These are phyloP conservation scores for Bathynomus jamesi DNA, from an alignment of 1,140 invertebrate species.

Conservation along the genomic window DNA sequence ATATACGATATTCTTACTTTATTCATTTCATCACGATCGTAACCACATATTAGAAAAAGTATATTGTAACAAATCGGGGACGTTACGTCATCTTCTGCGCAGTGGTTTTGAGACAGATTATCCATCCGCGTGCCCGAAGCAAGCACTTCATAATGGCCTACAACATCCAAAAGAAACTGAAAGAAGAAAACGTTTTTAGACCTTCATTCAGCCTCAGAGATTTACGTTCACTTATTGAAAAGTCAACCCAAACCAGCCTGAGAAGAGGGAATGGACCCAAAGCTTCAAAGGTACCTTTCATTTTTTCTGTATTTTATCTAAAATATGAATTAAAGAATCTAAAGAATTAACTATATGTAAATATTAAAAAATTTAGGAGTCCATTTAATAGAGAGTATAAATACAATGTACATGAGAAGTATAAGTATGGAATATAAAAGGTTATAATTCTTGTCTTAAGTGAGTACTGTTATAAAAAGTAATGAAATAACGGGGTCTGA, in stretches of 20 bases:
- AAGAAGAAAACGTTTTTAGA: constrained; percentile 49
- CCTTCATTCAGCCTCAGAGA: not conserved
- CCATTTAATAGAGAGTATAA: not conserved
- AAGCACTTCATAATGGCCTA: constrained; percentile 56
- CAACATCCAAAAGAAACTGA: constrained; percentile 47
- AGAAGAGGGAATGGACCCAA: not conserved
- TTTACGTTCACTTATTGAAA: not conserved
- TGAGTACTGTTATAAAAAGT: not conserved
- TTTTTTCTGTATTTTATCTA: not conserved
- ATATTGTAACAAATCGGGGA: constrained; percentile 58
- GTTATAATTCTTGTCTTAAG: not conserved
- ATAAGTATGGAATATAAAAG: not conserved
- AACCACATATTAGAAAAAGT: constrained; percentile 57
- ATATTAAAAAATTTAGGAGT: not conserved
- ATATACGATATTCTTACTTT: too few relatives aligned
- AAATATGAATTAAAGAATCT: not conserved
- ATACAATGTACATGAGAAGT: too few relatives aligned
- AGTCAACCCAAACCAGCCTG: not conserved
- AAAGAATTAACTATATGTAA: not conserved
- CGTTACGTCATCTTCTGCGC: constrained; percentile 48
- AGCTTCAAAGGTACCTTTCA: not conserved
- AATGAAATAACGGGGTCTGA: not conserved
- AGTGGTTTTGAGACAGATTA: constrained; percentile 54
- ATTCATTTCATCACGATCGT: constrained; percentile 32
- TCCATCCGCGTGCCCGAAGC: constrained; percentile 54